Evolutionary conservation across 1,140 invertebrate species (phyloP).

Genomic region (Drosophila sechellia): DNA sequence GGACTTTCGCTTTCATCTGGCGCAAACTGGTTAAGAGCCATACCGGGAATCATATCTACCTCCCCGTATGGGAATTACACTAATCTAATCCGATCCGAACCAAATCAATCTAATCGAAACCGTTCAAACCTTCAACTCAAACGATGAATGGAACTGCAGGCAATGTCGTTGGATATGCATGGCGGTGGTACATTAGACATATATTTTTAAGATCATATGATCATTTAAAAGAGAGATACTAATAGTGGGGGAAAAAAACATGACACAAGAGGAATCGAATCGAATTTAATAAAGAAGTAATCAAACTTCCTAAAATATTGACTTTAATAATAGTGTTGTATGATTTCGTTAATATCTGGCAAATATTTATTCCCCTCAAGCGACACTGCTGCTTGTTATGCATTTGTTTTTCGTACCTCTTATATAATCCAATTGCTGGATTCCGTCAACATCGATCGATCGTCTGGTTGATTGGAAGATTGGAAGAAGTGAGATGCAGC

Average conservation of each 20-base stretch:
- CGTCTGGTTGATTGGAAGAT: conserved; percentile 30
- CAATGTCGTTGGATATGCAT: conserved; percentile 36
- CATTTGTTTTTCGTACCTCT: conserved; percentile 37
- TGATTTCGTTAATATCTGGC: background rate
- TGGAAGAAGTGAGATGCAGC: conserved; percentile 48
- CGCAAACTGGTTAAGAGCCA: conserved; percentile 15
- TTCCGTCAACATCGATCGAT: conserved; percentile 69
- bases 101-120: conserved; percentile 62
- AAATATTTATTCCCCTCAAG: background rate
- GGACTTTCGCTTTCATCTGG: conserved; percentile 31
- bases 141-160: conserved; percentile 21
- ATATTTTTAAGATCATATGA: background rate
- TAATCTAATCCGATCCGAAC: conserved; percentile 57
- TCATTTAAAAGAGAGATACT: background rate
- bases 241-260: no score
- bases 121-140: conserved; percentile 41
- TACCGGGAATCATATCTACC: conserved; percentile 5
- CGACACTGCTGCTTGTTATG: conserved; percentile 14
- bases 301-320: no score
- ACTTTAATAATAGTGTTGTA: background rate
- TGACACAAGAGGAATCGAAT: no score
- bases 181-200: background rate
- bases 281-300: no score
- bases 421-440: conserved; percentile 76
- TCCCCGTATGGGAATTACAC: conserved; percentile 16